A percentile compares a stretch with the other conserved stretches of the same genome.
Evolutionary conservation across 2,113 vertebrate genomes (phyloP).

Genomic region (Spermophilus dauricus): DNA sequence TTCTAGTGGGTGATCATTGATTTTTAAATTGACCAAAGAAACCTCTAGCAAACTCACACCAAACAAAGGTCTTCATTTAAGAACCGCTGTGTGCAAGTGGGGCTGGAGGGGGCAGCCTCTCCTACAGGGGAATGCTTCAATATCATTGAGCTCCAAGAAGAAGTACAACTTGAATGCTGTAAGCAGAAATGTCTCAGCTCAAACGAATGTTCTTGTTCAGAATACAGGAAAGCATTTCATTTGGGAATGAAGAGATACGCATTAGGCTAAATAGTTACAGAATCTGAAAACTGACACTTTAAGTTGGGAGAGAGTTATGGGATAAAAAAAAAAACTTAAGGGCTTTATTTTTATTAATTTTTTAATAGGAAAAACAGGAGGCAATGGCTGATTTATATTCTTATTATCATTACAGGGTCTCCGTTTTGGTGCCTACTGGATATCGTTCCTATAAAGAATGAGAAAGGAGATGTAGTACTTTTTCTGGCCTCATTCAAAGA

Average conservation of each 20-base stretch:
- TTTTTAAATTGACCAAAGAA: conserved; percentile 51
- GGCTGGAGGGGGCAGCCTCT: not conserved
- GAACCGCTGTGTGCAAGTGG: not conserved
- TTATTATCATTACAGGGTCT: conserved; percentile 90
- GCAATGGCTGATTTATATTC: conserved; percentile 74
- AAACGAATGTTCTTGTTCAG: conserved; percentile 82
- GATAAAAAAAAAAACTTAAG: not conserved
- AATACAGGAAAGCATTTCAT: conserved; percentile 79
- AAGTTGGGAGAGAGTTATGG: not conserved
- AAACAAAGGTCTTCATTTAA: conserved; percentile 59
- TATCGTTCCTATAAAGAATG: conserved; percentile 99
- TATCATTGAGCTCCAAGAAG: conserved; percentile 76
- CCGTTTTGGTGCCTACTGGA: conserved; percentile 99
- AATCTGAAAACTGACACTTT: conserved; percentile 81
- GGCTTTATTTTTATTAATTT: not conserved
- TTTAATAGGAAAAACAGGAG: not conserved
- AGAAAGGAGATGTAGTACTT: conserved; percentile 99
- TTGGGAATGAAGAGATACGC: conserved; percentile 78
- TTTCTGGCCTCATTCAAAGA: conserved; percentile 99
- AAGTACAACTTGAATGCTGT: conserved; percentile 63
- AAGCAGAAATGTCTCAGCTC: conserved; percentile 81
- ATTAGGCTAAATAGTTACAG: conserved; percentile 81
- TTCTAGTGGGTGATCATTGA: not conserved
- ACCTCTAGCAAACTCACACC: not conserved
- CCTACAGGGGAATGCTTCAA: conserved; percentile 62